A percentile compares a stretch with the other conserved stretches of the same genome.
These are phyloP conservation scores for Eumeta japonica DNA, from an alignment of 1,140 invertebrate species.

Conservation along the genomic window DNA sequence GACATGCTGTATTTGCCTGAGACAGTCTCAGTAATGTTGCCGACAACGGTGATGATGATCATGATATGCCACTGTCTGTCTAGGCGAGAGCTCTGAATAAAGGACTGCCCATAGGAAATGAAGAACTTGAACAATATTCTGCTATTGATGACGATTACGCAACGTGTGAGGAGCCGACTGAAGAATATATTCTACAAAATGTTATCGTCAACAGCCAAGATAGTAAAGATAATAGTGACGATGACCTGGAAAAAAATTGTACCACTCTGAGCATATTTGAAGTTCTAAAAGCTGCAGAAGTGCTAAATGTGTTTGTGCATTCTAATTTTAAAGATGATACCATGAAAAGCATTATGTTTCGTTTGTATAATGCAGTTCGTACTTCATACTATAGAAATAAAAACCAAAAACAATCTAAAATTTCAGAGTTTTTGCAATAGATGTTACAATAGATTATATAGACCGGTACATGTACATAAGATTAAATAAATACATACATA, in stretches of 20 bases:
- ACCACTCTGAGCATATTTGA: slow-evolving; percentile 19
- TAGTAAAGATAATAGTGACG: slow-evolving; percentile 17
- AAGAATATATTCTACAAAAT: slow-evolving; percentile 21
- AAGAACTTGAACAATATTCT: slow-evolving; percentile 22
- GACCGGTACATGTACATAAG: no score
- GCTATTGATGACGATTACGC: slow-evolving; percentile 22
- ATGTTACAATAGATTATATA: no score
- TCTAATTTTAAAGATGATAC: slow-evolving; percentile 23
- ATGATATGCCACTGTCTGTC: slow-evolving; percentile 17
- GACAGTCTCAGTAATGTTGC: slow-evolving; percentile 12
- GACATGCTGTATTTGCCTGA: slow-evolving; percentile 16
- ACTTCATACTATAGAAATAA: slow-evolving; percentile 16
- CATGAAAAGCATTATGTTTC: slow-evolving; percentile 20
- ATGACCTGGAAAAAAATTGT: slow-evolving; percentile 15
- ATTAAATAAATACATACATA: no score
- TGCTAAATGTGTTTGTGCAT: slow-evolving; percentile 20
- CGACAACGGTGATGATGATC: slow-evolving; percentile 12
- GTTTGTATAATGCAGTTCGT: slow-evolving; percentile 15
- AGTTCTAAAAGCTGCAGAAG: slow-evolving; percentile 21
- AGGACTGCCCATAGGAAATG: slow-evolving; percentile 16
- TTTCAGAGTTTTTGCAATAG: slow-evolving; percentile 11
- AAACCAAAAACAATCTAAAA: slow-evolving; percentile 16
- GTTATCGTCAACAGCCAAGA: slow-evolving; percentile 15
- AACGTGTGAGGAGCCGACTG: slow-evolving; percentile 20
- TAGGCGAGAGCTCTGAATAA: slow-evolving; percentile 16